phyloP scores from a whole-genome alignment of 2,113 vertebrate species.

The Hippocampus zosterae region DNA sequence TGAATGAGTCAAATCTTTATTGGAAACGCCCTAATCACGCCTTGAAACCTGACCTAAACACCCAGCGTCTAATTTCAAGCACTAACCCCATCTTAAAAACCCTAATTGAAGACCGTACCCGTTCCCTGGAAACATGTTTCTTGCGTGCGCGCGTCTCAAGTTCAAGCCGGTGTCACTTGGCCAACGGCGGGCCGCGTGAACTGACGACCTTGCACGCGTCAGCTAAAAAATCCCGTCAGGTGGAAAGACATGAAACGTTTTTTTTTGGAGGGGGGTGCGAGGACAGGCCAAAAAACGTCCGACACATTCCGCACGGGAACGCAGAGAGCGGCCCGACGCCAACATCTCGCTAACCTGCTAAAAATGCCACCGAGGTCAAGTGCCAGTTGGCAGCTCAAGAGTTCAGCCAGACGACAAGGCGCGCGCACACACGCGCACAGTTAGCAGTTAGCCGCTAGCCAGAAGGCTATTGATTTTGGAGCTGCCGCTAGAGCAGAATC shows the following conservation, averaged over 20 bases:
- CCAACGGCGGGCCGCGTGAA: not conserved
- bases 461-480: not conserved
- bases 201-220: not conserved
- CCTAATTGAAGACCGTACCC: too few relatives aligned
- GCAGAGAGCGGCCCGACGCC: not conserved
- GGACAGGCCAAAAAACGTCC: not conserved
- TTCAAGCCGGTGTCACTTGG: not conserved
- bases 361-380: not conserved
- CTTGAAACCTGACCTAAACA: not conserved
- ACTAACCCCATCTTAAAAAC: too few relatives aligned
- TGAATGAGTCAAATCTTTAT: too few relatives aligned
- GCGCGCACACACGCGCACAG: not conserved
- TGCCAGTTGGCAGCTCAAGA: not conserved
- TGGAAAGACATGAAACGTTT: not conserved
- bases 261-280: not conserved
- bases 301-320: slow-evolving; percentile 4
- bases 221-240: not conserved
- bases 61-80: too few relatives aligned
- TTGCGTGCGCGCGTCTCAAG: not conserved
- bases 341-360: not conserved
- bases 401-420: slow-evolving; percentile 2
- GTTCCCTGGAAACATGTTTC: not conserved
- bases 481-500: not conserved
- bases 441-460: slow-evolving; percentile 4
- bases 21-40: too few relatives aligned